Conservation (phyloP, 1,140 invertebrate species). For the Asbolus verrucosus region DNA sequence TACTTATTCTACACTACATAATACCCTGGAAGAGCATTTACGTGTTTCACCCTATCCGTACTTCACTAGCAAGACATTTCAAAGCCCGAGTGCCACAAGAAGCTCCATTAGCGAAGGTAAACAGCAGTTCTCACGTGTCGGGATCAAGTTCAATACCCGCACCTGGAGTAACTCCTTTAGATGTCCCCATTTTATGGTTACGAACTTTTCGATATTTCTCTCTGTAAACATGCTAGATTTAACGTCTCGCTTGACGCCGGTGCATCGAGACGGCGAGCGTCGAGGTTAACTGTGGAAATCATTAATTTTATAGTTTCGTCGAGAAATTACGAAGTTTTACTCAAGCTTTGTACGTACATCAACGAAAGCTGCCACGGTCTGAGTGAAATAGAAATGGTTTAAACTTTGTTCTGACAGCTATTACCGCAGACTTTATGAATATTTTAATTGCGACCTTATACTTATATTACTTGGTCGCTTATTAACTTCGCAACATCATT, state of each 20-base stretch:
- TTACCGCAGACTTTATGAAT: constrained; percentile 46
- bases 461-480: constrained; percentile 29
- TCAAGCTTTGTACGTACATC: constrained; percentile 2
- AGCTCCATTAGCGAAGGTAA: constrained; percentile 50
- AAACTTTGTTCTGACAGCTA: constrained; percentile 46
- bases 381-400: constrained; percentile 32
- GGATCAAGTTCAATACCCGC: constrained; percentile 46
- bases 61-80: constrained; percentile 43
- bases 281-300: constrained; percentile 30
- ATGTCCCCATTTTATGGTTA: constrained; percentile 24
- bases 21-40: constrained; percentile 47
- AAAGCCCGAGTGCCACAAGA: constrained; percentile 40
- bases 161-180: constrained; percentile 32
- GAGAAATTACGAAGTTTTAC: constrained; percentile 37
- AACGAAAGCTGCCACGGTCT: constrained; percentile 1
- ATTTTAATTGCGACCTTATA: constrained; percentile 42
- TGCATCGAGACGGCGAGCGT: not conserved
- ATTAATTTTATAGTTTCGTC: constrained; percentile 40
- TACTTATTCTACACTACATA: constrained; percentile 46
- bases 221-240: constrained; percentile 1
- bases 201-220: constrained; percentile 26
- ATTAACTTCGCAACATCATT: constrained; percentile 37
- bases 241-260: constrained; percentile 1
- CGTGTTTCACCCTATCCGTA: constrained; percentile 48
- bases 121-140: constrained; percentile 43